These are phyloP conservation scores for Pipra filicauda DNA, from an alignment of 2,113 vertebrate genomes.

Conservation along the genomic window DNA sequence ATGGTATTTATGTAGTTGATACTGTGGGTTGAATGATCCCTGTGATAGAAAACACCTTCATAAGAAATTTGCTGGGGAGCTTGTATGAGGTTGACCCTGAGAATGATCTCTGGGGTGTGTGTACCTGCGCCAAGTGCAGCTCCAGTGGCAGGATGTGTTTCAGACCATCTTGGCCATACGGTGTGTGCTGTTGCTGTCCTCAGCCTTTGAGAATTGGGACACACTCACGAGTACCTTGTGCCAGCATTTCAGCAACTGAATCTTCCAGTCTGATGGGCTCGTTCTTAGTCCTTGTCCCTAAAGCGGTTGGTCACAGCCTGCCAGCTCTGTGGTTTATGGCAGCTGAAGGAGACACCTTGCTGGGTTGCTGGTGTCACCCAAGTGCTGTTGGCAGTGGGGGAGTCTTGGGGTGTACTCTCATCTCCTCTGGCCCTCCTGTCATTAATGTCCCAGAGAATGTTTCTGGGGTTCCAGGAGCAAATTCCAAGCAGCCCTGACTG, in stretches of 20 bases:
- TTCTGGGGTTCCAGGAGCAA: neutral
- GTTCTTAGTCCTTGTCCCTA: neutral
- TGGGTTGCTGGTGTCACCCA: neutral
- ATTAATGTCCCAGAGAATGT: neutral
- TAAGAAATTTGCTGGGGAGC: neutral
- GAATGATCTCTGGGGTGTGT: neutral
- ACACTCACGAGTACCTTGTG: neutral
- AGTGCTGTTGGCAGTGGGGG: neutral
- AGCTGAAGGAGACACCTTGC: neutral
- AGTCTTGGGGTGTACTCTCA: neutral
- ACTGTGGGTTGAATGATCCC: neutral
- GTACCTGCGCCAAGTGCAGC: fast-evolving
- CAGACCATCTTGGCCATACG: fast-evolving
- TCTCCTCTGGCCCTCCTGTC: neutral
- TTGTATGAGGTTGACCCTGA: neutral
- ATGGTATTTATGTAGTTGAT: neutral
- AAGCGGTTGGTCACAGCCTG: neutral
- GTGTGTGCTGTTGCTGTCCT: neutral
- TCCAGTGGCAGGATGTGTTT: neutral
- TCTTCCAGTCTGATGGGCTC: neutral
- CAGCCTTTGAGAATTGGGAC: neutral
- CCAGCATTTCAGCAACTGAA: neutral
- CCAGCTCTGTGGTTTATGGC: neutral
- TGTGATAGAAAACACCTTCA: neutral
- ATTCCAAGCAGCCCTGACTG: neutral